A percentile compares a stretch with the other conserved stretches of the same genome.
These are phyloP conservation scores for Drosophila cardini DNA, from an alignment of 1,140 invertebrate species.

Conservation along the genomic window DNA sequence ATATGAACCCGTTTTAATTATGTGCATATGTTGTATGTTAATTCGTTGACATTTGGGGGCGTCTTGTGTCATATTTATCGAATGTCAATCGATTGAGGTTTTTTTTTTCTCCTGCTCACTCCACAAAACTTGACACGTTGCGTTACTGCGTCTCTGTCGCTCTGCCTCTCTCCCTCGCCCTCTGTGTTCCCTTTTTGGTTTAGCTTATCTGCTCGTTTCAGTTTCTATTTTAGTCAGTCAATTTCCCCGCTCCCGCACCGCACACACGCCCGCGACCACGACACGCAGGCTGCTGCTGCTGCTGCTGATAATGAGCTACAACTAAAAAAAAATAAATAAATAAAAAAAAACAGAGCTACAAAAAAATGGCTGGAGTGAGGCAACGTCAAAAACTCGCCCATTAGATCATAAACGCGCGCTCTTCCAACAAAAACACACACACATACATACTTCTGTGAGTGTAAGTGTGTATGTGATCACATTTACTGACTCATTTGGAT, in stretches of 20 bases:
- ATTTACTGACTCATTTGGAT: conserved; percentile 62
- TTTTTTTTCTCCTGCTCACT: neutral
- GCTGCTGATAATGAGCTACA: conserved; percentile 60
- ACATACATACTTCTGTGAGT: neutral
- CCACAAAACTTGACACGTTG: conserved; percentile 63
- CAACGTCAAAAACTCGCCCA: conserved; percentile 60
- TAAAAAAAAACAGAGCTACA: conserved; percentile 9
- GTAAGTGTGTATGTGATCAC: conserved; percentile 40
- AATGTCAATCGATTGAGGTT: neutral
- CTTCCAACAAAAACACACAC: conserved; percentile 15
- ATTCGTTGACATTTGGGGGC: conserved; percentile 1
- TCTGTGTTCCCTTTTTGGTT: neutral
- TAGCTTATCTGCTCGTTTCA: conserved; percentile 28
- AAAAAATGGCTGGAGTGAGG: conserved; percentile 52
- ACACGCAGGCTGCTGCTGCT: conserved; percentile 18
- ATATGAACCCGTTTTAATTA: neutral
- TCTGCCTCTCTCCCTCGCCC: conserved; percentile 7
- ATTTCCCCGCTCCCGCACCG: neutral
- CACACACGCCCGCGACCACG: neutral
- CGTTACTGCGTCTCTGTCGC: neutral
- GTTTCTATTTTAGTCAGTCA: conserved; percentile 41
- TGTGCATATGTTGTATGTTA: conserved; percentile 3
- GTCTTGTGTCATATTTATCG: conserved; percentile 3
- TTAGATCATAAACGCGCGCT: conserved; percentile 70
- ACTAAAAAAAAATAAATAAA: conserved; percentile 29